Percentiles rank a stretch among this genome's conserved stretches.
phyloP scores from a whole-genome alignment of 2,113 vertebrate genomes.

The Serilophus lunatus region DNA sequence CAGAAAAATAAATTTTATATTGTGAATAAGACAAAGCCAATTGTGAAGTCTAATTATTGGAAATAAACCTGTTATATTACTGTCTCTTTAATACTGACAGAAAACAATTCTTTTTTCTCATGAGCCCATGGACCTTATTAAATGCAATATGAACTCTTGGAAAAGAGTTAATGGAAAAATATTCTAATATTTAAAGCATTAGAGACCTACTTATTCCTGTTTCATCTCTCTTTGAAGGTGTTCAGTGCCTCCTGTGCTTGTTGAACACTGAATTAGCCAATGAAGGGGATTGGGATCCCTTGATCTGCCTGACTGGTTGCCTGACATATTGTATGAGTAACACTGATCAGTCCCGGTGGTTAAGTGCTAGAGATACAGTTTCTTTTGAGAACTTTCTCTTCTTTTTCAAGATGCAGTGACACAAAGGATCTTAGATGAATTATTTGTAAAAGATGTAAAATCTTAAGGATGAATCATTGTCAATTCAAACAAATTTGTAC shows the following conservation, averaged over 20 bases:
- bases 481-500: not conserved
- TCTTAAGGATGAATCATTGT: not conserved
- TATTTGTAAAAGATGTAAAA: not conserved
- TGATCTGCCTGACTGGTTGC: not conserved
- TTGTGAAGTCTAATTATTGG: not conserved
- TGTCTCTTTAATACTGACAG: not conserved
- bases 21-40: not conserved
- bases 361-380: not conserved
- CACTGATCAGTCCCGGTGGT: not conserved
- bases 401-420: not conserved
- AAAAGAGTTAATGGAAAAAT: not conserved
- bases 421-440: not conserved
- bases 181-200: not conserved
- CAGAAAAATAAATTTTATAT: not conserved
- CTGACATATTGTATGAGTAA: not conserved
- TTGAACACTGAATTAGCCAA: not conserved
- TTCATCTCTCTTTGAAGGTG: not conserved
- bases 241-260: not conserved
- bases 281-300: not conserved
- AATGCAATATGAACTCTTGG: not conserved
- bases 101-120: not conserved
- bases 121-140: not conserved
- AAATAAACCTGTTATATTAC: not conserved
- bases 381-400: not conserved
- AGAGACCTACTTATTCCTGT: not conserved